Conservation (phyloP, 2,113 vertebrate species). For the Gavialis gangeticus region DNA sequence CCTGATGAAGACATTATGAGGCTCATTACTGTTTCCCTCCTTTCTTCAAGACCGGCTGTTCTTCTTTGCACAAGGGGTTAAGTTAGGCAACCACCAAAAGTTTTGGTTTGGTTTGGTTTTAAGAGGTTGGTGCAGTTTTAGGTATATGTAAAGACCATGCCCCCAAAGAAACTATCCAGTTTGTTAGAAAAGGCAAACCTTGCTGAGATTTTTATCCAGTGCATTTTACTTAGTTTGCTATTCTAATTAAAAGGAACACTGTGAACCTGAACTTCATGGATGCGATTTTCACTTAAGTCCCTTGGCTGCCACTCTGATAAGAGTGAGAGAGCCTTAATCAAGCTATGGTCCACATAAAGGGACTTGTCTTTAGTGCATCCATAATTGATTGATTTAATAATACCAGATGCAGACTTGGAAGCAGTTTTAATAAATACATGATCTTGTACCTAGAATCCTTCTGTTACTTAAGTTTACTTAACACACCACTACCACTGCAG, state of each 20-base stretch:
- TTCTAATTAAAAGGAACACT: neutral
- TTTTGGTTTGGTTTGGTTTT: neutral
- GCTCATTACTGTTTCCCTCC: neutral
- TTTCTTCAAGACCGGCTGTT: neutral
- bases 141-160: neutral
- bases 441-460: neutral
- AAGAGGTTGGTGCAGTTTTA: neutral
- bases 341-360: neutral
- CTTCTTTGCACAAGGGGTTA: neutral
- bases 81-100: neutral
- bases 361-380: neutral
- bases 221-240: neutral
- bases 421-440: constrained; percentile 4
- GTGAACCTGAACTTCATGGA: neutral
- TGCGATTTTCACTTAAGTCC: neutral
- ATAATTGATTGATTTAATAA: accelerated
- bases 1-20: no score
- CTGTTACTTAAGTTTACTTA: constrained; percentile 31
- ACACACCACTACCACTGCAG: neutral
- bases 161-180: neutral
- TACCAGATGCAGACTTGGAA: neutral
- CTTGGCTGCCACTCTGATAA: neutral
- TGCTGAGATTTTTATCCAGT: neutral
- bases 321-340: neutral
- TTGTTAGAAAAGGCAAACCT: neutral